Conservation (phyloP, 2,797 vertebrate genomes). For the Merluccius polli region DNA sequence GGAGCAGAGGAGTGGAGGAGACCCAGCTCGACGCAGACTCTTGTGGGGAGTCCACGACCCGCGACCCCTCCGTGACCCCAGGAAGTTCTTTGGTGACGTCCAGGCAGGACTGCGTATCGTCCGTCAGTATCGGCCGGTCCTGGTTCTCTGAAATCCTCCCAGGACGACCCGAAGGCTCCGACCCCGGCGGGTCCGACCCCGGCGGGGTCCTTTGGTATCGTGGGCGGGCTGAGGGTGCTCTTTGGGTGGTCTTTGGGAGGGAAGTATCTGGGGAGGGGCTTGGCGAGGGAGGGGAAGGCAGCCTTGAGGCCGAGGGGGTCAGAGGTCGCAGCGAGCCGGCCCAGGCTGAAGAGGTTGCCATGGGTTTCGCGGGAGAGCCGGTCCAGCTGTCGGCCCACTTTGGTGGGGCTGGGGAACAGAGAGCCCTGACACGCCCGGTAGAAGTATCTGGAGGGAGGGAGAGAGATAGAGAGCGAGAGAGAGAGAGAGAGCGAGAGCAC, state of each 20-base stretch:
- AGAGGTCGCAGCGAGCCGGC: slow-evolving; percentile 58
- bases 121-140: neutral
- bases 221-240: slow-evolving; percentile 26
- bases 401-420: slow-evolving; percentile 85
- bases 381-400: slow-evolving; percentile 83
- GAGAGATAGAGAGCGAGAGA: slow-evolving; percentile 35
- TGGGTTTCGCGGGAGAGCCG: slow-evolving; percentile 65
- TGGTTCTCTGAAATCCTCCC: neutral
- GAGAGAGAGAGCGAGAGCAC: slow-evolving; percentile 7
- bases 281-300: slow-evolving; percentile 57
- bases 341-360: slow-evolving; percentile 68
- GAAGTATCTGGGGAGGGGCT: slow-evolving; percentile 47
- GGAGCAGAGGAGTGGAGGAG: slow-evolving; percentile 74
- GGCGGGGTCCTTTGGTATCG: slow-evolving; percentile 3
- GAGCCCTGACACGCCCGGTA: slow-evolving; percentile 89
- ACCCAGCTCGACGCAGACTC: slow-evolving; percentile 66
- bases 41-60: slow-evolving; percentile 29
- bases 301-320: slow-evolving; percentile 39
- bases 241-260: slow-evolving; percentile 28
- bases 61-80: slow-evolving; percentile 25
- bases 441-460: slow-evolving; percentile 77
- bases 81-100: slow-evolving; percentile 52
- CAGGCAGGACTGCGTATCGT: neutral
- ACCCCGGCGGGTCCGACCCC: neutral
- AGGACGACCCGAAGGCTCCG: neutral